Conservation (phyloP, 2,113 vertebrate genomes). For the Dipodomys ordii region DNA sequence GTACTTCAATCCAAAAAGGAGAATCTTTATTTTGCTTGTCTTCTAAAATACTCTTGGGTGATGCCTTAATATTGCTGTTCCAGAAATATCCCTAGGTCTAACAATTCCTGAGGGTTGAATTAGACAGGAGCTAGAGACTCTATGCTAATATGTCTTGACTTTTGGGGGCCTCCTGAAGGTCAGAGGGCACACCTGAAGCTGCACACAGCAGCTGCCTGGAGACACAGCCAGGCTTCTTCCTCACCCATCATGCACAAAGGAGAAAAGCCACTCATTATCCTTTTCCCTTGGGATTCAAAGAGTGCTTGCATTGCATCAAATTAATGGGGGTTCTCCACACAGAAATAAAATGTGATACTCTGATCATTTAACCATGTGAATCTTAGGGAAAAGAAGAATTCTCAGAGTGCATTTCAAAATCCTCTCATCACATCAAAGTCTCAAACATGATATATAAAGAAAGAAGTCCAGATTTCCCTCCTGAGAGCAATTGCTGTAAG, state of each 20-base stretch:
- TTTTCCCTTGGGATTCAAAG: neutral
- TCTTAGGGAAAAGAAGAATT: constrained; percentile 35
- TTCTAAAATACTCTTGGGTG: neutral
- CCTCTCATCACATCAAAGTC: constrained; percentile 25
- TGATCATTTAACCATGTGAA: constrained; percentile 24
- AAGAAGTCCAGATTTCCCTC: constrained; percentile 26
- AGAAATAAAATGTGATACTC: constrained; percentile 28
- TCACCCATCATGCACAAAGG: neutral
- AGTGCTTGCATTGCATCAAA: constrained; percentile 6
- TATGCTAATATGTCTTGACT: constrained; percentile 51
- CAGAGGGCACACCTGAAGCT: neutral
- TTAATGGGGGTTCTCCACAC: neutral
- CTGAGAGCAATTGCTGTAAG: neutral
- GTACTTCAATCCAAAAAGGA: neutral
- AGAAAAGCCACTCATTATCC: neutral
- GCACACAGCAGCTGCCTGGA: neutral
- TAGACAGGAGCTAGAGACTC: neutral
- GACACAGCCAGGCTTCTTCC: neutral
- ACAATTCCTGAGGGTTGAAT: constrained; percentile 16
- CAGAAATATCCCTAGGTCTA: constrained; percentile 44
- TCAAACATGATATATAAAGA: neutral
- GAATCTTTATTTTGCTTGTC: constrained; percentile 35
- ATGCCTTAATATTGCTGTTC: constrained; percentile 11
- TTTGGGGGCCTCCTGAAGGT: neutral
- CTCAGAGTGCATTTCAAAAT: constrained; percentile 58